Conservation (phyloP, 1,140 invertebrate genomes). For the Heliconius hermathena region DNA sequence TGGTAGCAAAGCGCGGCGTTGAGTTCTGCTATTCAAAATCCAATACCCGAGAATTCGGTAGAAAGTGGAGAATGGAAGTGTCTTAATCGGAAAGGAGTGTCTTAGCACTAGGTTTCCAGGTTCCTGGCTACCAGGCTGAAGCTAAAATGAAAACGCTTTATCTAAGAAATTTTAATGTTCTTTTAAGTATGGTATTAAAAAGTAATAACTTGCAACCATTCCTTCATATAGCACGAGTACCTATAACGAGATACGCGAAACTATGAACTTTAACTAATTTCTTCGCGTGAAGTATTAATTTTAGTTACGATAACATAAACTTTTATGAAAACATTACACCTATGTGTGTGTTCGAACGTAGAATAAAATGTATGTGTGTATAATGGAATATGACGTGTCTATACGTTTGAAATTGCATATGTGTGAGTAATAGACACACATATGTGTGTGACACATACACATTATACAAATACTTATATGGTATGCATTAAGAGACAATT, state of each 20-base stretch:
- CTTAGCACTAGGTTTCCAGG: background rate
- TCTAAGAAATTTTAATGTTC: too few relatives aligned
- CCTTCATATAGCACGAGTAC: background rate
- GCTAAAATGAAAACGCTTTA: too few relatives aligned
- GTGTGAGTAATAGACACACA: background rate
- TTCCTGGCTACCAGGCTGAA: too few relatives aligned
- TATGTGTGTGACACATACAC: background rate
- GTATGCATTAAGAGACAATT: background rate
- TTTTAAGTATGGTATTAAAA: too few relatives aligned
- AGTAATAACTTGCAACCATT: too few relatives aligned
- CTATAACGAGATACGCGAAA: background rate
- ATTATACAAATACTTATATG: background rate
- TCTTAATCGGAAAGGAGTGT: background rate
- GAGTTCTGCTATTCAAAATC: too few relatives aligned
- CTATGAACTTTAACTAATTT: background rate
- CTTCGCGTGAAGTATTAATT: constrained; percentile 11
- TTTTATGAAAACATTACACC: constrained; percentile 2
- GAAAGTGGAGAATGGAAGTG: too few relatives aligned
- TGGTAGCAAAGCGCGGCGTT: too few relatives aligned
- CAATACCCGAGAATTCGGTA: too few relatives aligned
- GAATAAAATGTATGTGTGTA: background rate
- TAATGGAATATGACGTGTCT: background rate
- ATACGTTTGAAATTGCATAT: background rate
- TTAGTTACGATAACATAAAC: constrained; percentile 11
- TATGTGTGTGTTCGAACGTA: background rate